phyloP scores from a whole-genome alignment of 1,140 invertebrate genomes.

The Drosophila athabasca region DNA sequence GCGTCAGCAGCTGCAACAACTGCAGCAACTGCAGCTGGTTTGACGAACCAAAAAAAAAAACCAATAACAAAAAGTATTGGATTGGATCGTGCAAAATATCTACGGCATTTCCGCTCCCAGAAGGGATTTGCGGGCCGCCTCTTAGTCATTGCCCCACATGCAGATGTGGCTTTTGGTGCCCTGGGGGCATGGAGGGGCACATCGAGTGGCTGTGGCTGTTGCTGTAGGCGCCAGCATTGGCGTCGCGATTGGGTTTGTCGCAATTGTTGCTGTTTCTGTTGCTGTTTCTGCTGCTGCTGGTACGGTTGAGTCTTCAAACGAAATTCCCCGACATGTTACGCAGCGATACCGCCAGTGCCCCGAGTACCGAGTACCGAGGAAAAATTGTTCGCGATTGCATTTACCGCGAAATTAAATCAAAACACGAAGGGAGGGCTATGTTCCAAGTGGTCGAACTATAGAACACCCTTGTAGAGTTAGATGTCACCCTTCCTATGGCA shows the following conservation, averaged over 20 bases:
- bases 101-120: constrained; percentile 65
- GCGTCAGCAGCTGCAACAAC: constrained; percentile 65
- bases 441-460: too few species aligned
- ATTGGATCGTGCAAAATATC: constrained; percentile 54
- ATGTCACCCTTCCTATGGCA: too few species aligned
- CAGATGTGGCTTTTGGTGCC: constrained; percentile 14
- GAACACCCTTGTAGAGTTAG: too few species aligned
- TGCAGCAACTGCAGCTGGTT: constrained; percentile 59
- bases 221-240: constrained; percentile 52
- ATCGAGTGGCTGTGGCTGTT: constrained; percentile 8
- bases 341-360: constrained; percentile 33
- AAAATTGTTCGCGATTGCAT: constrained; percentile 75
- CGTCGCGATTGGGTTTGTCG: constrained; percentile 21
- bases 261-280: constrained; percentile 32
- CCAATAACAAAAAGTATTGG: constrained; percentile 16
- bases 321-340: constrained; percentile 77
- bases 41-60: not conserved
- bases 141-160: constrained; percentile 71
- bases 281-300: constrained; percentile 24
- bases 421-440: constrained; percentile 42
- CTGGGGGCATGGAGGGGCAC: too few species aligned
- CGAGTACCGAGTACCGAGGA: constrained; percentile 12
- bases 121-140: constrained; percentile 51
- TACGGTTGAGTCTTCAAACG: constrained; percentile 71
- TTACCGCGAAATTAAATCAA: constrained; percentile 80